phyloP scores from a whole-genome alignment of 2,888 invertebrate species.

The Diarsia mendica region DNA sequence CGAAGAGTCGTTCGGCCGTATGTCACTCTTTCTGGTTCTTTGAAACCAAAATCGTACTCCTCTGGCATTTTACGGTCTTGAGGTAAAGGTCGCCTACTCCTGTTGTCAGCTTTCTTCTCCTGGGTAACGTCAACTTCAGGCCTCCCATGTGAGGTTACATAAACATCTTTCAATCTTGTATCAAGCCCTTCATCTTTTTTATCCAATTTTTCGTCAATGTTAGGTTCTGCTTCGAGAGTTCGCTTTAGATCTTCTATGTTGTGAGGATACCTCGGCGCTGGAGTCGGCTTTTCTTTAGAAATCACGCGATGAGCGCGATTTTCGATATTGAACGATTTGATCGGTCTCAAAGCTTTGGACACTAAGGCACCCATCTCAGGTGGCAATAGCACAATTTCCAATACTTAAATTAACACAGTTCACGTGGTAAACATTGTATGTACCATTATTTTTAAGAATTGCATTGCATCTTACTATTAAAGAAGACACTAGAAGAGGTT shows the following conservation, averaged over 20 bases:
- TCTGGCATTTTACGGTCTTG: constrained; percentile 85
- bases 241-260: constrained; percentile 92
- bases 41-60: constrained; percentile 92
- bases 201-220: constrained; percentile 91
- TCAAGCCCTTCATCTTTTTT: constrained; percentile 92
- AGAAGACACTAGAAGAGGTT: constrained; percentile 70
- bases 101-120: constrained; percentile 77
- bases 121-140: constrained; percentile 88
- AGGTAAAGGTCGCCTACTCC: constrained; percentile 90
- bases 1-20: constrained; percentile 92
- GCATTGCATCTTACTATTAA: constrained; percentile 65
- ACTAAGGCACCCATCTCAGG: constrained; percentile 92
- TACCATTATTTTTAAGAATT: constrained; percentile 37
- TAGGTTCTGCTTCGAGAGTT: constrained; percentile 91
- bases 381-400: constrained; percentile 76
- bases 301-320: constrained; percentile 93
- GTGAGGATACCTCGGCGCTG: constrained; percentile 93
- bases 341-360: constrained; percentile 90
- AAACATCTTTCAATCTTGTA: constrained; percentile 92
- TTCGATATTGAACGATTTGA: constrained; percentile 93
- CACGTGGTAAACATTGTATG: constrained; percentile 65
- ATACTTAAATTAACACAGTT: constrained; percentile 51
- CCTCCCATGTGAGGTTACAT: constrained; percentile 92
- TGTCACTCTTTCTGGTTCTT: constrained; percentile 91
- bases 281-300: constrained; percentile 91